Evolutionary conservation across 2,888 invertebrate species (phyloP), one percentile per base, ranked within the genome.

Genomic region (Iselma pallidipennis): DNA sequence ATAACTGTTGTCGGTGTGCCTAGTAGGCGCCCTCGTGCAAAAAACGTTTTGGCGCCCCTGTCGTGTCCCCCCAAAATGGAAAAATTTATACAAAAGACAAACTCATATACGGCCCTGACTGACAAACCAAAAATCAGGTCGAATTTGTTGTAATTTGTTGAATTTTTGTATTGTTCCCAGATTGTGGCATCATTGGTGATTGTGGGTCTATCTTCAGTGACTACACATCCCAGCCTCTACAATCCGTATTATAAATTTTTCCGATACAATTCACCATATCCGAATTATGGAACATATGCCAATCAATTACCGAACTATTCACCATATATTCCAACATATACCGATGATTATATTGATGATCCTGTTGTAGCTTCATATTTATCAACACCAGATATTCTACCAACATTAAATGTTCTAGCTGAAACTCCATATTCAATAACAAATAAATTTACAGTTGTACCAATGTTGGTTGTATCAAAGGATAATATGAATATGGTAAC

Each of bases 371-470:
- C 67, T 7, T 55, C 69, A 3, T 69, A 69, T 45, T 29, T 69
- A 29, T 45, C 66, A 12, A 65, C 66, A 12, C 68, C 73, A 12
- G 62, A 69, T 25, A 48, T 68, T 10, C 56, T 74, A 4, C 77
- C 78, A 28, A 74, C 74, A 2, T 63, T 81, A 4, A 80, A 80
- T 60, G 67, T 81, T 12, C 57, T 81, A 42, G 77, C 78, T 10
- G 80, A 80, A 68, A 55, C 70, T 4, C 81, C 81, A 0, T 77
- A 75, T 59, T 65, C 74, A 2, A 73, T 81, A 14, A 75, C 76
- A 19, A 76, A 71, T 28, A 75, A 73, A 16, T 78, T 81, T 61
- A 75, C 80, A 9, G 77, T 78, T 0, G 77, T 81, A 19, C 82
- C 82, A 7, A 74, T 82, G 76, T 65, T 79, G 28, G 71, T 80